Evolutionary conservation across 2,888 invertebrate genomes (phyloP).

Genomic region (Cabera pusaria): DNA sequence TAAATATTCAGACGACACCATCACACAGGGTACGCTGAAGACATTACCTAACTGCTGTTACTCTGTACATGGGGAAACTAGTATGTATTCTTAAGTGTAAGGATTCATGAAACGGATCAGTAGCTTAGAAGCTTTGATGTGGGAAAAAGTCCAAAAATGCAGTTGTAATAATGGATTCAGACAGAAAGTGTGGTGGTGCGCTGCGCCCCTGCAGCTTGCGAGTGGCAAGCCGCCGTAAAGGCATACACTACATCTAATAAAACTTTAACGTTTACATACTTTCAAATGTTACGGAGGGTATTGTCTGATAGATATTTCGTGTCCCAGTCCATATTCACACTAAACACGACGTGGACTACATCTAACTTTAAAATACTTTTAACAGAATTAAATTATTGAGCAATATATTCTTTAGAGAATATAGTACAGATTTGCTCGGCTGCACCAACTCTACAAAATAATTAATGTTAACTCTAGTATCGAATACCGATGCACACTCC

Average conservation of each 20-base stretch:
- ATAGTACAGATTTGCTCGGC: constrained; percentile 82
- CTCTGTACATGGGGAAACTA: constrained; percentile 32
- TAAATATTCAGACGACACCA: constrained; percentile 61
- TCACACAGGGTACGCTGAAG: constrained; percentile 62
- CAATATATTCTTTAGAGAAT: constrained; percentile 80
- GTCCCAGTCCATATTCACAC: constrained; percentile 68
- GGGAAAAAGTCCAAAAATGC: constrained; percentile 38
- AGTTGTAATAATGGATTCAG: constrained; percentile 59
- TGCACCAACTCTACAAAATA: constrained; percentile 80
- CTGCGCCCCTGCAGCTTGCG: constrained; percentile 63
- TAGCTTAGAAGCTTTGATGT: constrained; percentile 19
- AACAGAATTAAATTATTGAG: constrained; percentile 82
- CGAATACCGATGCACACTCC: constrained; percentile 80
- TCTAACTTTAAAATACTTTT: constrained; percentile 77
- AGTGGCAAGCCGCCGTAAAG: constrained; percentile 65
- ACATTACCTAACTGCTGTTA: constrained; percentile 58
- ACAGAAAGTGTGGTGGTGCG: constrained; percentile 54
- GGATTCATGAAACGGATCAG: constrained; percentile 12
- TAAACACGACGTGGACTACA: constrained; percentile 71
- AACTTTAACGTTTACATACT: constrained; percentile 69
- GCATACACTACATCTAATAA: constrained; percentile 79
- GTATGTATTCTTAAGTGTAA: constrained; percentile 41
- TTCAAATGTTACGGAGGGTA: constrained; percentile 78
- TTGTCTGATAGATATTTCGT: constrained; percentile 80
- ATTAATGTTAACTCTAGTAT: constrained; percentile 71